Percentiles rank a stretch among this genome's conserved stretches.
Evolutionary conservation across 2,797 vertebrate species (phyloP).

Genomic region (Meda fulgida): DNA sequence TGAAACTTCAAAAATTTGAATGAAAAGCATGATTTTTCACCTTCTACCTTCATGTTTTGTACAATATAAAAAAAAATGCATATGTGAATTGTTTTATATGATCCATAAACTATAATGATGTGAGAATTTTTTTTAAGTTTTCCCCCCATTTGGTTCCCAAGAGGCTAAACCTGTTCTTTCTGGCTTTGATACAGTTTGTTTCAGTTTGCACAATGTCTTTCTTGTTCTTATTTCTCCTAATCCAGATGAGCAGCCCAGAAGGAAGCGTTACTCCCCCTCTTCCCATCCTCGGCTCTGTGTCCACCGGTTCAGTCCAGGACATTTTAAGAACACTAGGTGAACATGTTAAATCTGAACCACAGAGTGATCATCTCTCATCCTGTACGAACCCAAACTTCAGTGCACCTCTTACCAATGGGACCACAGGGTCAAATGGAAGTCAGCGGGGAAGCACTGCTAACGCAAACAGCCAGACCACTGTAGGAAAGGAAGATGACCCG

Average conservation of each 20-base stretch:
- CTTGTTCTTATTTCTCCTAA: neutral
- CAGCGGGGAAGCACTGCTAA: constrained; percentile 67
- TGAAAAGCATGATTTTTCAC: neutral
- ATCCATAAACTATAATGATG: too few species aligned
- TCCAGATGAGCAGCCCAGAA: constrained; percentile 95
- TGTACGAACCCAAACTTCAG: constrained; percentile 71
- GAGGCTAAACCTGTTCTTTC: neutral
- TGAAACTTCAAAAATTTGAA: neutral
- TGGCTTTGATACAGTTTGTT: neutral
- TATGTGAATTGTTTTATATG: too few species aligned
- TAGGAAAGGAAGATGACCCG: constrained; percentile 91
- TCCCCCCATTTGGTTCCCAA: too few species aligned
- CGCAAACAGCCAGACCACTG: constrained; percentile 61
- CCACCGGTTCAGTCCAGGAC: constrained; percentile 84
- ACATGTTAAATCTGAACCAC: constrained; percentile 88
- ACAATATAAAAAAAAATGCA: neutral
- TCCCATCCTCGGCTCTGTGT: constrained; percentile 75
- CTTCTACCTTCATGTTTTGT: neutral
- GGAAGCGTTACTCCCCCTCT: constrained; percentile 87
- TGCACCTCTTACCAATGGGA: constrained; percentile 84
- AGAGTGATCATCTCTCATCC: constrained; percentile 80
- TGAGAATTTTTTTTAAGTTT: too few species aligned
- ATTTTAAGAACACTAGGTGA: constrained; percentile 85
- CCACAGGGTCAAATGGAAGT: constrained; percentile 71
- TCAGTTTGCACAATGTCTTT: neutral